These are phyloP conservation scores for Anguilla pacifica DNA, from an alignment of 2,797 vertebrate species.

Conservation along the genomic window DNA sequence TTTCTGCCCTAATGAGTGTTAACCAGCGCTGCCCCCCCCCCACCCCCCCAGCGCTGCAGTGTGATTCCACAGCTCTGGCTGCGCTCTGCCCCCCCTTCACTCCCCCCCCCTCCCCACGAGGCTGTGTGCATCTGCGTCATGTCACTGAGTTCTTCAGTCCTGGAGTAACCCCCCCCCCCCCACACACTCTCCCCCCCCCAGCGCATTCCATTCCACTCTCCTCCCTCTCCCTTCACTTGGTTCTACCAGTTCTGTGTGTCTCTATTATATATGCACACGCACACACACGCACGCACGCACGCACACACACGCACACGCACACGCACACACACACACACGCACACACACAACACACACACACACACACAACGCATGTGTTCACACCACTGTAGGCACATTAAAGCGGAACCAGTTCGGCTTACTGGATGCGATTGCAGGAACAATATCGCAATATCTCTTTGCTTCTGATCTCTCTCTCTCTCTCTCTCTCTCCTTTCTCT, in stretches of 20 bases:
- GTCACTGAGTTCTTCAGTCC: conserved; percentile 72
- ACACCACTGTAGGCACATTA: conserved; percentile 34
- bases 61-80: conserved; percentile 49
- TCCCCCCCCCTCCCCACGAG: conserved; percentile 36
- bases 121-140: conserved; percentile 72
- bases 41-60: conserved; percentile 37
- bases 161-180: conserved; percentile 61
- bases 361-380: conserved; percentile 28
- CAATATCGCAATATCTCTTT: conserved; percentile 41
- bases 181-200: conserved; percentile 18
- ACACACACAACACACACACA: conserved; percentile 29
- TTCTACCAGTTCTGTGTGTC: conserved; percentile 31
- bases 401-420: conserved; percentile 1
- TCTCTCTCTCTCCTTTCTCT: conserved; percentile 7
- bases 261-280: background rate
- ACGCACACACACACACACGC: conserved; percentile 33
- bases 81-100: conserved; percentile 27
- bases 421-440: background rate
- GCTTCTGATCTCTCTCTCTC: background rate
- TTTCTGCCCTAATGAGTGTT: conserved; percentile 38
- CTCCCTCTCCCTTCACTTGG: background rate
- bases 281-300: conserved; percentile 55
- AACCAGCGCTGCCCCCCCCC: conserved; percentile 46
- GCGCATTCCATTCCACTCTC: background rate
- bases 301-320: conserved; percentile 54